Base-by-base conservation (phyloP, 2,888 invertebrate species). In the Pardosa pseudoannulata region DNA sequence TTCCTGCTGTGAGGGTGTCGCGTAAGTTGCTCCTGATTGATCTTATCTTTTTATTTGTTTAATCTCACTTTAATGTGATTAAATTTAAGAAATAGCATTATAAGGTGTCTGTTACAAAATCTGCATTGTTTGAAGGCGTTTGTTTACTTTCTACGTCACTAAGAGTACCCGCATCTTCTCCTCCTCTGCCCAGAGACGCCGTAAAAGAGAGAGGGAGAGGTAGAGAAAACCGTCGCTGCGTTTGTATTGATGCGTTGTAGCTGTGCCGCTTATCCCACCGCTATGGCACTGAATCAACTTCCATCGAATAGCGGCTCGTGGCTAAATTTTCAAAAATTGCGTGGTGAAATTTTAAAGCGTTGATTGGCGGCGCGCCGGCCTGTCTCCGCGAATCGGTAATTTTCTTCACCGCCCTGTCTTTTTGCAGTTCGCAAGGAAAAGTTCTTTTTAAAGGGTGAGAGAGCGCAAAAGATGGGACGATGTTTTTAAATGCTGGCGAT, bases 1-100 rank as follows among this genome's bases (percentile, higher is more conserved):
- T 88, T 80, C 80, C 88, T 79, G 79, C 82, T 83, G 79, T 83
- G 82, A 88, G 83, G 85, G 82, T 75, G 82, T 88, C 79, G 88
- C 75, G 88, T 88, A 88, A 88, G 88, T 88, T 83, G 80, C 82
- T 80, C 79, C 72, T 64, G 73, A 71, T 71, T 88, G 56, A 73
- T 83, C 73, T 73, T 81, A 65, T 67, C 36, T 80, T 78, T 75
- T 46, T 56, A 19, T 39, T 29, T 31, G 11, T 31, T 36, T 56
- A 67, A 67, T 11, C 56, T 11, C 28, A 16, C 36, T 85, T 78
- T 85, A 16, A 27, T 31, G 29, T 28, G 56, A 29, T 85, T 73
- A 39, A 78, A 79, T 73, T 85, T 56, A 23, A n/a, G 32, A 67
- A 32, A n/a, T 32, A 28, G 23, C 1, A 32, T n/a, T 1, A n/a